Evolutionary conservation across 2,113 vertebrate genomes (phyloP).

Genomic region (Etheostoma spectabile): DNA sequence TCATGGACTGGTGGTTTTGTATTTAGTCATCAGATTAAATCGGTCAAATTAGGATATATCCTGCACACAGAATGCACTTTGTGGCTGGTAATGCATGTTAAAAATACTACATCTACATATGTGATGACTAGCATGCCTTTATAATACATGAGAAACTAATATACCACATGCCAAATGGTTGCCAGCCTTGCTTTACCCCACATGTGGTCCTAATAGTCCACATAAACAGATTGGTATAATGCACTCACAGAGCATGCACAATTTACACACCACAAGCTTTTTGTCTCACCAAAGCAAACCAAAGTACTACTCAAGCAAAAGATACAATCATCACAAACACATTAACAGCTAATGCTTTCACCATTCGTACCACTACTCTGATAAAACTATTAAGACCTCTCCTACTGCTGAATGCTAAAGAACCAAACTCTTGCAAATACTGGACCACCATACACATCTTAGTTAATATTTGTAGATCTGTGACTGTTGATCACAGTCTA

Average conservation of each 20-base stretch:
- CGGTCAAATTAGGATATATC: neutral
- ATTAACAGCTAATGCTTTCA: constrained; percentile 27
- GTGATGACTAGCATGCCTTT: neutral
- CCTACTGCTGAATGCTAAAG: neutral
- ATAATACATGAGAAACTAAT: neutral
- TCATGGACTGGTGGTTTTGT: neutral
- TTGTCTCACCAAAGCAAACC: constrained; percentile 1
- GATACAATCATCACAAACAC: constrained; percentile 27
- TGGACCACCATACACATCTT: neutral
- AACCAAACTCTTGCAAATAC: neutral
- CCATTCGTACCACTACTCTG: neutral
- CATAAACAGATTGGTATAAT: neutral
- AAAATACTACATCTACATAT: neutral
- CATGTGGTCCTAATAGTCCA: neutral
- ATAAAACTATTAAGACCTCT: constrained; percentile 2
- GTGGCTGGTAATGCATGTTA: neutral
- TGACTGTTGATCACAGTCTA: neutral
- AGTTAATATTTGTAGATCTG: neutral
- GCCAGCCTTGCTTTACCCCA: neutral
- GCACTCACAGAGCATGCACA: neutral
- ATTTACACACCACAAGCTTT: constrained; percentile 12
- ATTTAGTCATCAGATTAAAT: neutral
- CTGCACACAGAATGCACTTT: neutral
- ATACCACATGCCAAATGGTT: neutral
- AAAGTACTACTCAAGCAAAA: constrained; percentile 12